Evolutionary conservation across 2,113 vertebrate genomes (phyloP), one percentile per base, ranked within the genome.

Genomic region (Channa argus): DNA sequence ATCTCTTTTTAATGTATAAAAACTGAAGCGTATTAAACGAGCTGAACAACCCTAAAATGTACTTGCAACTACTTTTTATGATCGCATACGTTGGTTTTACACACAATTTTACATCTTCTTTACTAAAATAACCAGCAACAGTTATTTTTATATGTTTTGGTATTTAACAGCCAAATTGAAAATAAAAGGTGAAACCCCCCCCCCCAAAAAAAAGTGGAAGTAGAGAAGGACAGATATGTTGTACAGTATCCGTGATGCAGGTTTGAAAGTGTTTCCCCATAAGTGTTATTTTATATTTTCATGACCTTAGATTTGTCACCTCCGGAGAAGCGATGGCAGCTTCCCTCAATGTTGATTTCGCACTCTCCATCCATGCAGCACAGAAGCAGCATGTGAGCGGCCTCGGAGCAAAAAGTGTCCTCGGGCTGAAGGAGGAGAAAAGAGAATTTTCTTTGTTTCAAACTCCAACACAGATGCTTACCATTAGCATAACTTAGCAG

Each of bases 401-500:
- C 79, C 82, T 85, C 55, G 47, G 39, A 88, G 84, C 76, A 8
- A 82, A 24, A 80, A 86, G 85, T 81, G 82, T 89, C 89, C 88
- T 88, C 71, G 2, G 88, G 88, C 89, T 85, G 88, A 65, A 87
- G 84, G 82, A 79, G 85, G 77, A 81, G 70, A 74, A 24, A 79
- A 77, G 78, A 85, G 73, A 45, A 63, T 67, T 83, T 87, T 88
- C 89, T 92, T 93, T 93, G 91, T 93, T 86, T 92, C 70, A 44
- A 76, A 82, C 86, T 86, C 83, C 80, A 68, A 83, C 89, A 81
- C 88, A 86, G 88, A 91, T 90, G 91, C 89, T 84, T 89, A 85
- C 77, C 80, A 91, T 91, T 93, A 91, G 88, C 90, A 91, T 94
- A 92, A 91, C 89, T 91, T 93, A 92, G 90, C 92, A 63, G 90